Evolutionary conservation across 2,797 vertebrate genomes (phyloP).

Genomic region (Triplophysa yarkandensis): DNA sequence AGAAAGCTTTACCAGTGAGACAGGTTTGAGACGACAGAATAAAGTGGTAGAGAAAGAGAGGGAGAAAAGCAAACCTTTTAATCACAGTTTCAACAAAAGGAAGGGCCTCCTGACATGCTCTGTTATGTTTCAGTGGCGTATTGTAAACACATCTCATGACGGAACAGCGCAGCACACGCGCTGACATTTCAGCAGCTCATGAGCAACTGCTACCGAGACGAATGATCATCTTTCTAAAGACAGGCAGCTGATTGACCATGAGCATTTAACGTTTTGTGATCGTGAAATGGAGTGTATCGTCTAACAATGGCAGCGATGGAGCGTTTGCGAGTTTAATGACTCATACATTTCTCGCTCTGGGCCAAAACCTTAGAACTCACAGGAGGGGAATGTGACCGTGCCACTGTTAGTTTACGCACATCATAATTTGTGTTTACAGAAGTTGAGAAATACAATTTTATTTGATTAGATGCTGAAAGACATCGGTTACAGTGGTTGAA

Average conservation of each 20-base stretch:
- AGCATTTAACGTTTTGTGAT: slow-evolving; percentile 45
- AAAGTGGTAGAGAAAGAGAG: neutral
- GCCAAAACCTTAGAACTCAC: slow-evolving; percentile 49
- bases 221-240: slow-evolving; percentile 39
- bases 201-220: slow-evolving; percentile 31
- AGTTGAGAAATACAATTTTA: slow-evolving; percentile 16
- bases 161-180: slow-evolving; percentile 41
- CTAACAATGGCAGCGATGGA: slow-evolving; percentile 44
- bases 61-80: slow-evolving; percentile 38
- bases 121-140: slow-evolving; percentile 45
- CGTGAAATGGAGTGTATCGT: slow-evolving; percentile 45
- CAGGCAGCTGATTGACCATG: slow-evolving; percentile 34
- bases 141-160: slow-evolving; percentile 43
- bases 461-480: slow-evolving; percentile 38
- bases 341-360: slow-evolving; percentile 36
- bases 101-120: slow-evolving; percentile 44
- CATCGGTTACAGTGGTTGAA: slow-evolving; percentile 3
- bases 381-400: slow-evolving; percentile 39
- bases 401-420: slow-evolving; percentile 30
- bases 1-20: slow-evolving; percentile 41
- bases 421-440: slow-evolving; percentile 21
- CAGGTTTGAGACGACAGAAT: neutral
- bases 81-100: slow-evolving; percentile 56
- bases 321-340: slow-evolving; percentile 44
- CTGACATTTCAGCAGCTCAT: slow-evolving; percentile 35